Evolutionary conservation across 1,140 invertebrate genomes (phyloP), one percentile per base, ranked within the genome.

Genomic region (Cecropterus lyciades): DNA sequence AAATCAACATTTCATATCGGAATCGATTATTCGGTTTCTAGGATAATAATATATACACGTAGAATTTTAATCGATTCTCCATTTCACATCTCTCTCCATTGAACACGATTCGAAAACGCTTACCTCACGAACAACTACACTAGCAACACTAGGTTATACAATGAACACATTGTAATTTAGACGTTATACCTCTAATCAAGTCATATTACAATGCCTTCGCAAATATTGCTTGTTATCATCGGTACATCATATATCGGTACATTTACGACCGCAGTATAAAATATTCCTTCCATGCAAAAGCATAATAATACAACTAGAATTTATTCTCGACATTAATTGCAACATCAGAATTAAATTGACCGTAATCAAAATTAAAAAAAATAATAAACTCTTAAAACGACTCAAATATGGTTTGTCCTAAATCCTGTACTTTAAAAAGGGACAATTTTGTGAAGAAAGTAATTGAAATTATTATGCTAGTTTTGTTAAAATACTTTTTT

Each of bases 121-220:
- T 76, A 74, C 24, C 45, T 60, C 65, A 72, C 63, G 55, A 73
- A 75, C 49, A 43, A 69, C 79, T 85, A 88, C 43, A 72, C 86
- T 89, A 91, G 88, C 86, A 87, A 87, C 78, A 87, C 86, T 91
- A 89, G 77, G 77, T 78, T 43, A 78, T 85, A 87, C 79, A 85
- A 82, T 91, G 87, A 89, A 91, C 88, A 89, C 88, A 84, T 86
- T 79, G 74, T 72, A 85, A 85, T 79, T 82, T 79, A 60, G 63
- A 79, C 68, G 71, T 69, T 70, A 62, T 33, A 62, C 11, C 57
- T 51, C 11, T 27, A 2, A 30, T 15, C 14, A 24, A 27, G 20
- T 33, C 9, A 59, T 48, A 46, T 46, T 59, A 48, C 8, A 42
- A 59, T 46, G 42, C 56, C 8, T 48, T 59, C 43, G 42, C 55